These are phyloP conservation scores for Tragelaphus buxtoni DNA, from an alignment of 2,113 vertebrate genomes.

Conservation along the genomic window DNA sequence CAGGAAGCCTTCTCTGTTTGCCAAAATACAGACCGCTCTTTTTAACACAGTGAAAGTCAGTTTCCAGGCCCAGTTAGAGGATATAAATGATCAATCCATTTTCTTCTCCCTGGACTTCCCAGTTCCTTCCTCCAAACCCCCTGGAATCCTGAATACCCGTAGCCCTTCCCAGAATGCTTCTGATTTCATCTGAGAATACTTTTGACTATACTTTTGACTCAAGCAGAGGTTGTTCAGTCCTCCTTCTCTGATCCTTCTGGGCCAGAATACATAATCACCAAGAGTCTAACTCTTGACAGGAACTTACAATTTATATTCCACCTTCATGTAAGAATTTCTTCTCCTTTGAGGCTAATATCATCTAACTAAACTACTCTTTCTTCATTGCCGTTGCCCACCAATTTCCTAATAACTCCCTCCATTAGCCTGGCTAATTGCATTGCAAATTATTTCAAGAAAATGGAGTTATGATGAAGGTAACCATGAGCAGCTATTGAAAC, in stretches of 20 bases:
- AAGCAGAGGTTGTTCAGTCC: background rate
- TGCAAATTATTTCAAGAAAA: background rate
- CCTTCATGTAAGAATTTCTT: background rate
- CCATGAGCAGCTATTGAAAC: background rate
- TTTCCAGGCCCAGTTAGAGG: background rate
- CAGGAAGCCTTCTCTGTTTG: background rate
- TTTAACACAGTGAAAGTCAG: background rate
- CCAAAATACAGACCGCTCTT: conserved; percentile 16
- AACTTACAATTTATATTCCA: background rate
- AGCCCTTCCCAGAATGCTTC: background rate
- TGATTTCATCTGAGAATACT: background rate
- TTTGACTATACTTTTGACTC: background rate
- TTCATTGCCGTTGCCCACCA: background rate
- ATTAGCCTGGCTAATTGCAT: background rate
- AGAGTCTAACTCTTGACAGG: background rate
- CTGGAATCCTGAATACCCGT: background rate
- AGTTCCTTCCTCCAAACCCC: background rate
- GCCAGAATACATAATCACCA: background rate
- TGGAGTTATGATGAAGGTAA: background rate
- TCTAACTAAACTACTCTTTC: background rate
- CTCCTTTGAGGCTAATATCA: background rate
- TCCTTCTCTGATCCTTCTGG: background rate
- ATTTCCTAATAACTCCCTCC: background rate
- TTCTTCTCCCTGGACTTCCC: background rate
- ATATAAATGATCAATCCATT: background rate